These are phyloP conservation scores for Belonocnema kinseyi DNA, from an alignment of 1,140 invertebrate genomes.

Conservation along the genomic window DNA sequence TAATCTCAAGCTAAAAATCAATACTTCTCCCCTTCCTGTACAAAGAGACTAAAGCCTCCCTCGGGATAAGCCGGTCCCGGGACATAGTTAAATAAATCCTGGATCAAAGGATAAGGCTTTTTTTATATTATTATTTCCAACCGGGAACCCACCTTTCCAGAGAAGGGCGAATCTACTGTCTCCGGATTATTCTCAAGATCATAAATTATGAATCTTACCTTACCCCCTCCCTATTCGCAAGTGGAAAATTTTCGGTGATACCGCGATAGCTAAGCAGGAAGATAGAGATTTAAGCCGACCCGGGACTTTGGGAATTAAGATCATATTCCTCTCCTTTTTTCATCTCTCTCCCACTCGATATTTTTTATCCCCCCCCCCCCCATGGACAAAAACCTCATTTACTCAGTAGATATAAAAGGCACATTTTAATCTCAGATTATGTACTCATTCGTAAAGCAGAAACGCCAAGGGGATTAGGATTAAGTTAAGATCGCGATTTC, in stretches of 20 bases:
- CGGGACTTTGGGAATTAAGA: constrained; percentile 66
- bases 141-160: constrained; percentile 21
- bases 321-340: constrained; percentile 52
- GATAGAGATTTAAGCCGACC: constrained; percentile 64
- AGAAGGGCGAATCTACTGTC: constrained; percentile 43
- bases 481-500: constrained; percentile 66
- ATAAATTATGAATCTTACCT: constrained; percentile 72
- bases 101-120: constrained; percentile 74
- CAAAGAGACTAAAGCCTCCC: constrained; percentile 70
- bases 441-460: constrained; percentile 59
- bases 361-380: constrained; percentile 32
- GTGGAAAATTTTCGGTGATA: constrained; percentile 63
- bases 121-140: constrained; percentile 58
- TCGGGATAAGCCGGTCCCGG: constrained; percentile 73
- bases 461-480: constrained; percentile 70
- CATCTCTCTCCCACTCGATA: constrained; percentile 6
- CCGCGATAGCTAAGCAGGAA: constrained; percentile 60
- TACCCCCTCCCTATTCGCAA: constrained; percentile 50
- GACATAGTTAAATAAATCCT: constrained; percentile 76
- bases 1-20: constrained; percentile 76
- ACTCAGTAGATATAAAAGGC: constrained; percentile 49
- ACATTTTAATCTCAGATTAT: constrained; percentile 73
- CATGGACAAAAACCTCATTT: constrained; percentile 43
- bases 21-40: constrained; percentile 69
- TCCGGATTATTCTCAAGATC: constrained; percentile 68